Evolutionary conservation across 2,797 vertebrate species (phyloP), one percentile per base, ranked within the genome.

Genomic region (Darevskia nairensis): DNA sequence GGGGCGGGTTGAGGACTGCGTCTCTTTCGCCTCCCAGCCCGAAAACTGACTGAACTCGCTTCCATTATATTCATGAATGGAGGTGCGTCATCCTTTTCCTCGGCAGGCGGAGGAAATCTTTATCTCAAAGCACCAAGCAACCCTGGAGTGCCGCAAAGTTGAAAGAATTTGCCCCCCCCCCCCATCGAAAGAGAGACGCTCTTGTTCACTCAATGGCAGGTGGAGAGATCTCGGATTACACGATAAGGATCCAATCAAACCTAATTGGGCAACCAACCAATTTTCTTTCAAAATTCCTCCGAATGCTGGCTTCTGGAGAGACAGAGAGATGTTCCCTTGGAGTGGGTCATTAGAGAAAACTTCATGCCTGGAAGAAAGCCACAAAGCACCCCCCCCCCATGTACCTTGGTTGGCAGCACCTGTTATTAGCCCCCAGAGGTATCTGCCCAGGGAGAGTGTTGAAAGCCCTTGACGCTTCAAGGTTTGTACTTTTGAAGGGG

Each of bases 401-500:
- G 2, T 19, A 64, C 21, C 74, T 82, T 88, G 0, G 0, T 44
- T 6, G 0, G 78, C 39, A 84, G 69, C 81, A 88, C 85, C 87
- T 87, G 83, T 86, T 86, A 80, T 87, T 88, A 91, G 84, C 87
- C 75, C 50, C 89, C 88, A 23, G 69, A 85, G 88, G 87, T 86
- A 92, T 86, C 90, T 79, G 21, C 15, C 23, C 84, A 89, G 90
- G 50, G 50, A 89, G 92, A 89, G 85, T 76, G 87, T 55, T 91
- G 78, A 92, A 84, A 92, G 83, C 78, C 84, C 89, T 0, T 1
- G 35, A 89, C 87, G 80, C 74, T 83, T 64, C 82, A 32, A 74
- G 79, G 88, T 78, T 91, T 94, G 86, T 89, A n/a, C 61, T 64
- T 32, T 89, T 91, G 90, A 94, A 93, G 91, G 92, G 94, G 91